Conservation (phyloP, 2,797 vertebrate species). For the Takifugu ocellatus region DNA sequence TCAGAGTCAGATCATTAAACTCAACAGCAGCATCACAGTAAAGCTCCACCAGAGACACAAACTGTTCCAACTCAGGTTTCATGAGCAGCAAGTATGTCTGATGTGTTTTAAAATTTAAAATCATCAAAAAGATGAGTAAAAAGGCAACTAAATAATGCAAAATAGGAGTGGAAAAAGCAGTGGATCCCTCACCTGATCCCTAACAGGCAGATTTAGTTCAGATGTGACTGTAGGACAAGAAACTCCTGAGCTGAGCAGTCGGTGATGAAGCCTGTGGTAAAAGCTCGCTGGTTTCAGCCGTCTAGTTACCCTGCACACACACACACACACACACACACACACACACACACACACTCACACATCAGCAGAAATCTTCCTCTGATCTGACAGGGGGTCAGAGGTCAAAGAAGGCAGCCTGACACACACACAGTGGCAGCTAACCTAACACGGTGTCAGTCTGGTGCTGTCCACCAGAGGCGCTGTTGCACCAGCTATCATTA, state of each 20-base stretch:
- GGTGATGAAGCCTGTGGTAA: conserved; percentile 37
- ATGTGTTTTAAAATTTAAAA: too few relatives aligned
- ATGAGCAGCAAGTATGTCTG: too few relatives aligned
- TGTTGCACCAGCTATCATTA: conserved; percentile 35
- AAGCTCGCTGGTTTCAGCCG: conserved; percentile 60
- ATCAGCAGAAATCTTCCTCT: conserved; percentile 22
- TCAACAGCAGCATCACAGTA: too few relatives aligned
- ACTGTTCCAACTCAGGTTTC: too few relatives aligned
- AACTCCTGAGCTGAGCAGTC: conserved; percentile 15
- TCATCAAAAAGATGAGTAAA: too few relatives aligned
- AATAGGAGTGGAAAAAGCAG: conserved; percentile 12
- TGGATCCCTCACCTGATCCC: background rate
- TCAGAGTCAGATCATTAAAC: too few relatives aligned
- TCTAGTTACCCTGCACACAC: background rate
- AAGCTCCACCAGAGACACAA: too few relatives aligned
- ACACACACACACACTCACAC: background rate
- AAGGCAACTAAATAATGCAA: too few relatives aligned
- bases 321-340: too few relatives aligned
- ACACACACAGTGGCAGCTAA: conserved; percentile 28
- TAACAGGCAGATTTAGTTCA: too few relatives aligned
- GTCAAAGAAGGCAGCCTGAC: conserved; percentile 31
- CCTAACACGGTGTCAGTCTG: conserved; percentile 13
- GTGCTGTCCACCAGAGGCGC: conserved; percentile 41
- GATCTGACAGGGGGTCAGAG: conserved; percentile 37
- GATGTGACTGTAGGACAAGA: background rate